Evolutionary conservation across 2,113 vertebrate species (phyloP).

Genomic region (Mandrillus leucophaeus): DNA sequence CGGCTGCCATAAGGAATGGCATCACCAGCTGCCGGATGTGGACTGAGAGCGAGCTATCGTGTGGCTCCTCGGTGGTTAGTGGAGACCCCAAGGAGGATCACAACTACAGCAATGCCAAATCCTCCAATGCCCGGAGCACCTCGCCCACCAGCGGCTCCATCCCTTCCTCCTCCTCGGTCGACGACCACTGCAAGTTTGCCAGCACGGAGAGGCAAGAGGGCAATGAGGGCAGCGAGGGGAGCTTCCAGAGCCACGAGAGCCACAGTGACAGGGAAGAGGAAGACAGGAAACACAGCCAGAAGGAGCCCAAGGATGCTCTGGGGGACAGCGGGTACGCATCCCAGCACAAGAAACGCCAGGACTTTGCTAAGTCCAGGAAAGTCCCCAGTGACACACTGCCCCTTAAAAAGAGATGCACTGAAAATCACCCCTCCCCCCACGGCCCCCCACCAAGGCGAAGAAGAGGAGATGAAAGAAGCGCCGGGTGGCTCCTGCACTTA

Average conservation of each 20-base stretch:
- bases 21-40: slow-evolving; percentile 89
- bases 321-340: slow-evolving; percentile 89
- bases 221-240: slow-evolving; percentile 87
- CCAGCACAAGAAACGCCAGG: slow-evolving; percentile 94
- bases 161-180: slow-evolving; percentile 84
- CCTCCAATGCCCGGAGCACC: slow-evolving; percentile 86
- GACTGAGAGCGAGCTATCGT: slow-evolving; percentile 90
- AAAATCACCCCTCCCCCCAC: slow-evolving; percentile 81
- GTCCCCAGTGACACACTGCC: slow-evolving; percentile 95
- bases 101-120: slow-evolving; percentile 96
- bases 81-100: slow-evolving; percentile 97
- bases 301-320: slow-evolving; percentile 93
- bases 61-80: slow-evolving; percentile 91
- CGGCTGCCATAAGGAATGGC: slow-evolving; percentile 91
- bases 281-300: slow-evolving; percentile 88
- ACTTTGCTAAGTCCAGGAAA: slow-evolving; percentile 93
- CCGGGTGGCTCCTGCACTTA: slow-evolving; percentile 97
- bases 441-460: slow-evolving; percentile 92
- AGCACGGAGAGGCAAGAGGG: slow-evolving; percentile 85
- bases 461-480: slow-evolving; percentile 99
- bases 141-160: slow-evolving; percentile 87
- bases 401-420: slow-evolving; percentile 97
- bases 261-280: slow-evolving; percentile 92
- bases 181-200: slow-evolving; percentile 87
- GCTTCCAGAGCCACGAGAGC: slow-evolving; percentile 88